Evolutionary conservation across 1,140 invertebrate species (phyloP).

Genomic region (Argopecten irradians): DNA sequence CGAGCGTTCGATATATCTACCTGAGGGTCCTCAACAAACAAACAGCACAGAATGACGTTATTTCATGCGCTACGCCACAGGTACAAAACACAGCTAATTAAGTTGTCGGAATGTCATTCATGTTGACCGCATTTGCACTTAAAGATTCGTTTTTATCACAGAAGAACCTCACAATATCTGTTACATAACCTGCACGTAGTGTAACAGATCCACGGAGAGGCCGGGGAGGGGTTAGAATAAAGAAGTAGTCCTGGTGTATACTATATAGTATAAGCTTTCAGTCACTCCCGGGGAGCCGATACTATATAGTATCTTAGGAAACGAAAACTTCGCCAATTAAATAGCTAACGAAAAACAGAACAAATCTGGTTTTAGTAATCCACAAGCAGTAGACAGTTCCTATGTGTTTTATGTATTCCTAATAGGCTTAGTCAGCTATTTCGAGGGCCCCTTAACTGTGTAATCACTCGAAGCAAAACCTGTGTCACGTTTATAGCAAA

Average conservation of each 20-base stretch:
- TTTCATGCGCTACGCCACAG: background rate
- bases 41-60: background rate
- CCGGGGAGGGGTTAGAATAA: background rate
- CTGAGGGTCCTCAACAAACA: background rate
- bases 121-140: background rate
- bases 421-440: too few relatives aligned
- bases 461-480: too few relatives aligned
- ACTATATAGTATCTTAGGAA: background rate
- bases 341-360: background rate
- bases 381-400: too few relatives aligned
- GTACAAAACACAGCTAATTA: background rate
- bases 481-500: too few relatives aligned
- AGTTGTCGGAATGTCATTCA: background rate
- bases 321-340: background rate
- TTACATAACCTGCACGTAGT: background rate
- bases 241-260: background rate
- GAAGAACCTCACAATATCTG: background rate
- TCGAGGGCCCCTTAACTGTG: too few relatives aligned
- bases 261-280: background rate
- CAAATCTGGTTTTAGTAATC: too few relatives aligned
- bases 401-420: too few relatives aligned
- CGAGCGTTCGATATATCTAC: background rate
- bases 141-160: background rate
- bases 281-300: background rate
- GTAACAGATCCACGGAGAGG: background rate